These are phyloP conservation scores for Amitus sp. DNA, from an alignment of 2,888 invertebrate species.

Conservation along the genomic window DNA sequence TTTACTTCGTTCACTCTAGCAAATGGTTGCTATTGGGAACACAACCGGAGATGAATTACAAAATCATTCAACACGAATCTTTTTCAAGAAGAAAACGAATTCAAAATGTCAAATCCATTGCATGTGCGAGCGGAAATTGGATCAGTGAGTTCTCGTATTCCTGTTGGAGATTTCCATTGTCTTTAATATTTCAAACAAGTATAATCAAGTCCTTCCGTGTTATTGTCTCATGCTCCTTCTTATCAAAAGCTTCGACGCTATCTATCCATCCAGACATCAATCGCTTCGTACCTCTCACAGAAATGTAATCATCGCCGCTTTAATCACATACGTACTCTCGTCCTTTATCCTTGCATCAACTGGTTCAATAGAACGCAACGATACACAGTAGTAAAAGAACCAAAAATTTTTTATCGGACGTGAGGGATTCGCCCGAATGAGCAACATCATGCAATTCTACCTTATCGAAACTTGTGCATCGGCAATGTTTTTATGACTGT, in stretches of 20 bases:
- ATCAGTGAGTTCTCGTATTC: not conserved
- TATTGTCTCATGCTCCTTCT: constrained; percentile 54
- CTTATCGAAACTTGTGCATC: constrained; percentile 46
- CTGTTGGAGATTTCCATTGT: constrained; percentile 22
- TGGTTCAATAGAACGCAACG: not conserved
- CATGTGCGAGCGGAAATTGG: not conserved
- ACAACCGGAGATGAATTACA: too few relatives aligned
- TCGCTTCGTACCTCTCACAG: constrained; percentile 42
- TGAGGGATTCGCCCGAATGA: constrained; percentile 37
- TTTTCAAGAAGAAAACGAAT: too few relatives aligned
- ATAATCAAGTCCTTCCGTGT: constrained; percentile 47
- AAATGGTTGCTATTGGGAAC: too few relatives aligned
- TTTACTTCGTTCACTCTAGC: too few relatives aligned
- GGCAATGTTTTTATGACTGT: constrained; percentile 62
- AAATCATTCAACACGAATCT: too few relatives aligned
- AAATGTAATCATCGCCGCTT: constrained; percentile 8
- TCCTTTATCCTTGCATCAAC: not conserved
- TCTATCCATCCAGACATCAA: constrained; percentile 51
- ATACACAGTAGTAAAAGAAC: not conserved
- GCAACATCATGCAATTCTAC: constrained; percentile 27
- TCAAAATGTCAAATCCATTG: not conserved
- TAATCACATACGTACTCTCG: constrained; percentile 2
- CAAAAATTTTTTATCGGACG: constrained; percentile 9
- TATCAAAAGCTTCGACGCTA: constrained; percentile 57
- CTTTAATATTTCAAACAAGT: constrained; percentile 36